phyloP scores from a whole-genome alignment of 1,140 invertebrate species.

The Drosophila nigrodunni region DNA sequence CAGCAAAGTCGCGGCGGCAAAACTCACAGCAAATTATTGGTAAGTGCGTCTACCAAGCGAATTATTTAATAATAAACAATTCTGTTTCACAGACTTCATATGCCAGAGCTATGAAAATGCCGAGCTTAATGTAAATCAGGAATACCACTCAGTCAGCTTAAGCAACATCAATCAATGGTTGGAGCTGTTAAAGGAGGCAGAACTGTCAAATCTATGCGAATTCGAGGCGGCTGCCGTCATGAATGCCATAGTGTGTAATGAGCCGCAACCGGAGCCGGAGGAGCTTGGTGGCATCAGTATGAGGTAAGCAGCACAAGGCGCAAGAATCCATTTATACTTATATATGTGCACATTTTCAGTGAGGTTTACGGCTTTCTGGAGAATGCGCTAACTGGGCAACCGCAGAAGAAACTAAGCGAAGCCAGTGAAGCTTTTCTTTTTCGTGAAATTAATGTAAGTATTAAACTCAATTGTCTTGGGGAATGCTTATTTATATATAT shows the following conservation, averaged over 20 bases:
- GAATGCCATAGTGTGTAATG: conserved; percentile 61
- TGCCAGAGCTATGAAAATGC: conserved; percentile 20
- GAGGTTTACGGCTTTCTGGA: conserved; percentile 66
- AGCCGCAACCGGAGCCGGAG: conserved; percentile 43
- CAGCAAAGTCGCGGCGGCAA: not conserved
- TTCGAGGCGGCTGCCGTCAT: conserved; percentile 63
- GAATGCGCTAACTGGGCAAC: conserved; percentile 66
- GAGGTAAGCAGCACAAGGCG: conserved; percentile 35
- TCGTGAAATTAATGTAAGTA: conserved; percentile 63
- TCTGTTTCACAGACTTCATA: conserved; percentile 46
- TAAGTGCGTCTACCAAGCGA: not conserved
- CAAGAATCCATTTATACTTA: not conserved
- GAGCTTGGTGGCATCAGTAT: conserved; percentile 57
- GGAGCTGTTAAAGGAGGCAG: conserved; percentile 46
- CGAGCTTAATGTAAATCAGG: conserved; percentile 32
- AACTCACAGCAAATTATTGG: conserved; percentile 22
- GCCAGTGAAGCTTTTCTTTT: conserved; percentile 54
- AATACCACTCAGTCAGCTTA: conserved; percentile 64
- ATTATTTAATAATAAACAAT: not conserved
- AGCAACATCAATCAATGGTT: conserved; percentile 71
- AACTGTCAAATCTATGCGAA: conserved; percentile 44
- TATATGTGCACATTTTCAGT: conserved; percentile 37
- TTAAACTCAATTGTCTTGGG: not conserved
- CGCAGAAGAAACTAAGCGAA: conserved; percentile 51
- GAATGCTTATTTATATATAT: not conserved